phyloP scores from a whole-genome alignment of 2,113 vertebrate genomes.

The Xerus inauris region DNA sequence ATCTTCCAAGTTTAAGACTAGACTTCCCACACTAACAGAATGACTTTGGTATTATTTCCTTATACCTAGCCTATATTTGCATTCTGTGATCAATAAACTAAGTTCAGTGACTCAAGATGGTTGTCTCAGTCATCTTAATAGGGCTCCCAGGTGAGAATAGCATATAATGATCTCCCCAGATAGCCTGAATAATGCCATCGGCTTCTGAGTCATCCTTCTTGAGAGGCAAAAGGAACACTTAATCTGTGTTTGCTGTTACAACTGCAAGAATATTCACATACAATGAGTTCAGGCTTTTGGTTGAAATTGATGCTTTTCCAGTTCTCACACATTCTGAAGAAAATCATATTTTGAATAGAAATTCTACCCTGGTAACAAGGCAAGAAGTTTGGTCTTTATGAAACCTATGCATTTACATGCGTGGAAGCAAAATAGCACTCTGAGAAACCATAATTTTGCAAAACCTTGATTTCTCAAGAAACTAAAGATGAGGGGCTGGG shows the following conservation, averaged over 20 bases:
- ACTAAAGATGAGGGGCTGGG: no score
- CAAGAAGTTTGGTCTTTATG: slow-evolving; percentile 26
- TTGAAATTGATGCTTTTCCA: not conserved
- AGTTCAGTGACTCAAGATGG: slow-evolving; percentile 8
- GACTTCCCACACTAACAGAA: not conserved
- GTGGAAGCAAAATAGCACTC: slow-evolving; percentile 34
- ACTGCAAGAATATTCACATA: not conserved
- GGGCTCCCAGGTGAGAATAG: not conserved
- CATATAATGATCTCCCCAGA: not conserved
- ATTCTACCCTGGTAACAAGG: not conserved
- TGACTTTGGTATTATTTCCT: not conserved
- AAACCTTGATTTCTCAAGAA: slow-evolving; percentile 30
- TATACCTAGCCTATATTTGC: not conserved
- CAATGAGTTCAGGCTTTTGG: not conserved
- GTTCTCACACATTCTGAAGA: not conserved
- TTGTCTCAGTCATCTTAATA: not conserved
- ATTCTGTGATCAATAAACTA: slow-evolving; percentile 44
- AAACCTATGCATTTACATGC: not conserved
- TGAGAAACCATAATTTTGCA: slow-evolving; percentile 37
- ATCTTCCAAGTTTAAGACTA: slow-evolving; percentile 28
- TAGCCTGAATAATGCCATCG: not conserved
- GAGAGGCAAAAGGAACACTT: not conserved
- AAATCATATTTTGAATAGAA: slow-evolving; percentile 52
- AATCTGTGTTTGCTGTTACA: not conserved
- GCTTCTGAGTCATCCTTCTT: slow-evolving; percentile 31